Base-by-base conservation (phyloP, 2,113 vertebrate genomes). In the Melanerpes aurifrons region DNA sequence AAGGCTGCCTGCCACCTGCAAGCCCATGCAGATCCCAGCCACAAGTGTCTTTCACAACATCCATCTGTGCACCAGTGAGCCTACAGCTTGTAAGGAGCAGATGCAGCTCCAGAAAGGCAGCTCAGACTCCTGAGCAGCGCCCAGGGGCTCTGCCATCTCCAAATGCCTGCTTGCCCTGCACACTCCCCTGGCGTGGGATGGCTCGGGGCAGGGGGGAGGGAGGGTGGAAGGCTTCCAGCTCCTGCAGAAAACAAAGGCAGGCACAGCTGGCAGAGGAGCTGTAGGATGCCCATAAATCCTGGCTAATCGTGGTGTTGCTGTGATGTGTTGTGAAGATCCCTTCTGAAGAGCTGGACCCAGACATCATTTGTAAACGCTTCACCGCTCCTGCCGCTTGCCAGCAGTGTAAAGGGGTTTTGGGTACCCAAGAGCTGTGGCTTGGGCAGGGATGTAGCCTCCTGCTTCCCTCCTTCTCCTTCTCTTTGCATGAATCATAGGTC, bases 191-290 rank as follows among this genome's bases (percentile, higher is more conserved):
- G 73, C 9, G 17, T 84, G 92, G 82, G 93, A 94, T 1, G 9
- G 40, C 62, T 83, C 40, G 0, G 1, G 66, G 37, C 37, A 40
- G 37, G 37, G 37, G 37, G 37, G 37, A 40, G 37, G 37, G 0
- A 1, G 64, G 54, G 47, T 89, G 93, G 94, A 95, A 0, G 11
- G 50, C 70, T 95, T 91, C 91, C 95, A 96, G 87, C 87, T 92
- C 91, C 83, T 12, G 79, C 3, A 0, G 69, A 68, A 96, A 75
- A 94, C 93, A 94, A 95, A 95, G 56, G 66, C 45, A 86, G 70
- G 45, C 92, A 94, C 96, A 95, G 94, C 94, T 96, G 91, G 93
- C 69, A 95, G 72, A 74, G 70, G 24, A 83, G 62, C 79, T 83
- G 69, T 76, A 69, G 94, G 87, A 66, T 15, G 1, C 62, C 72